Evolutionary conservation across 2,888 invertebrate genomes (phyloP).

Genomic region (Tetragnatha montana): DNA sequence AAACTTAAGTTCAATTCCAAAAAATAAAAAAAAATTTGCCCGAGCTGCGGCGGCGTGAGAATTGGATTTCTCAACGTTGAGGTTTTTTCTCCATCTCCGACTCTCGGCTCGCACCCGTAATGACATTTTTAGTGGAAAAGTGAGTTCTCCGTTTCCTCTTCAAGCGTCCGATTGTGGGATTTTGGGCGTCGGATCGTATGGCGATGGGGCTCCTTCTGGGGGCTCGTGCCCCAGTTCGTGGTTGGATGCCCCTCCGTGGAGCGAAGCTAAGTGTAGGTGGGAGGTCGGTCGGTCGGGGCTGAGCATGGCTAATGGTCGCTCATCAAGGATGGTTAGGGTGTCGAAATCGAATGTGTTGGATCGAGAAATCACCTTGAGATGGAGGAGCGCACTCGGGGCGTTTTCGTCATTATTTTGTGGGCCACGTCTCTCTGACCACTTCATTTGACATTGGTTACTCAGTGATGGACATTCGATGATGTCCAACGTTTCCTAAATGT

Average conservation of each 20-base stretch:
- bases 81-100: background rate
- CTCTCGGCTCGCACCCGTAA: slow-evolving; percentile 11
- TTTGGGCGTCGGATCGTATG: slow-evolving; percentile 52
- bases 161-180: slow-evolving; percentile 6
- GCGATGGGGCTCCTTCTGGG: slow-evolving; percentile 52
- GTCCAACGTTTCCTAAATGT: no score
- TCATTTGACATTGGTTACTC: no score
- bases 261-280: slow-evolving; percentile 61
- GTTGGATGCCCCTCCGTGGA: slow-evolving; percentile 42
- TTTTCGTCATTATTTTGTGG: no score
- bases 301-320: slow-evolving; percentile 11
- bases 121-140: slow-evolving; percentile 42
- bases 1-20: background rate
- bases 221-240: slow-evolving; percentile 59
- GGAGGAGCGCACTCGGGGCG: background rate
- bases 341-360: background rate
- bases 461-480: no score
- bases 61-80: slow-evolving; percentile 29
- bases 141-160: background rate
- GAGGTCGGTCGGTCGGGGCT: slow-evolving; percentile 22
- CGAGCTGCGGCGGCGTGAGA: slow-evolving; percentile 19
- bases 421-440: no score
- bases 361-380: slow-evolving; percentile 4
- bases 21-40: background rate
- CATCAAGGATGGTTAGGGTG: background rate